These are phyloP conservation scores for Chionoecetes opilio DNA, from an alignment of 1,140 invertebrate species.

Conservation along the genomic window DNA sequence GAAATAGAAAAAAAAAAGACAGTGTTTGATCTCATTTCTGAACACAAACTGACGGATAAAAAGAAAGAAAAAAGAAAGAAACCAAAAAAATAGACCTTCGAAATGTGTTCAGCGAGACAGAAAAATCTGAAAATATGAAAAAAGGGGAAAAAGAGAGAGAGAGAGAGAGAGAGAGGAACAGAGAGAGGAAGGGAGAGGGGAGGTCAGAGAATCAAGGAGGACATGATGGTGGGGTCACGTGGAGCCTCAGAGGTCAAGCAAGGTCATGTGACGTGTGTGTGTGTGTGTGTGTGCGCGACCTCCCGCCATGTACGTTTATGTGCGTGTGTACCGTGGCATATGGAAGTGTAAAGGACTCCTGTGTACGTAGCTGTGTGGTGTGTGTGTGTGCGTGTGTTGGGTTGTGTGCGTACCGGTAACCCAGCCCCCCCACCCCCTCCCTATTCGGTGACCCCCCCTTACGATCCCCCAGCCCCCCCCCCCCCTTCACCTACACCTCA, in stretches of 20 bases:
- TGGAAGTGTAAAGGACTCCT: background rate
- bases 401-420: background rate
- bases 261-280: too few relatives aligned
- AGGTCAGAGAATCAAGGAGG: background rate
- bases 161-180: background rate
- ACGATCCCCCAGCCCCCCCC: background rate
- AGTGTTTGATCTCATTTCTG: background rate
- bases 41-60: background rate
- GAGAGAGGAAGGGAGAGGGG: background rate
- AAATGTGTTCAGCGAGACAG: background rate
- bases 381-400: slow-evolving; percentile 4
- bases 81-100: background rate
- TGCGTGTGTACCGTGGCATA: background rate
- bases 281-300: background rate
- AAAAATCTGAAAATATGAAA: background rate
- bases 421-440: background rate
- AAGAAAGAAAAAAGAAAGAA: background rate
- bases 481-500: background rate
- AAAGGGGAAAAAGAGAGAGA: background rate
- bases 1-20: slow-evolving; percentile 7
- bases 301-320: background rate
- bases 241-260: background rate
- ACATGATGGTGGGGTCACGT: background rate
- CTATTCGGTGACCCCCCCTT: too few relatives aligned
- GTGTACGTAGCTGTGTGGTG: slow-evolving; percentile 37